These are phyloP conservation scores for Cryptoprocta ferox DNA, from an alignment of 2,797 vertebrate genomes.

Conservation along the genomic window DNA sequence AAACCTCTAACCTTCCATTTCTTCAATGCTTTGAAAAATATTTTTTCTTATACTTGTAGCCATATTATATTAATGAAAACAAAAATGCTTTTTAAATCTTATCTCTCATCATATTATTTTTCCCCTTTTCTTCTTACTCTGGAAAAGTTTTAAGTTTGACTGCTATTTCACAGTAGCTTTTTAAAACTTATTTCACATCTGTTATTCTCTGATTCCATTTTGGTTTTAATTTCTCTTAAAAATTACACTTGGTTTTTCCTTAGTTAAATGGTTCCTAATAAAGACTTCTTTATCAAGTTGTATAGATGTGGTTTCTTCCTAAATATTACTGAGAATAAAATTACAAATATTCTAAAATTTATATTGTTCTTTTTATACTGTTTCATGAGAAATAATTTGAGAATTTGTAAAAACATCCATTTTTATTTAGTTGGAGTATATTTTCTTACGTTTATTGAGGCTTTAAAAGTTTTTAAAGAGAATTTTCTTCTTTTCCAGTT, in stretches of 20 bases:
- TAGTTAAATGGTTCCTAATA: background rate
- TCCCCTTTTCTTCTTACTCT: background rate
- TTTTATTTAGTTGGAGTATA: slow-evolving; percentile 2
- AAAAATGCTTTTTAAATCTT: background rate
- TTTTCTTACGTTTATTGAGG: background rate
- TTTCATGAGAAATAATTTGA: slow-evolving; percentile 37
- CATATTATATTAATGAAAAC: background rate
- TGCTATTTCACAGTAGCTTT: background rate
- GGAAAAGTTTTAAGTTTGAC: background rate
- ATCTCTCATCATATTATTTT: background rate
- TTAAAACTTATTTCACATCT: background rate
- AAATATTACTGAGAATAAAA: slow-evolving; percentile 2
- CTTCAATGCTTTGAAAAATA: background rate
- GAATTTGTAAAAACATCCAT: background rate
- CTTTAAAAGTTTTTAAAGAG: slow-evolving; percentile 19
- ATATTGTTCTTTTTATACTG: background rate
- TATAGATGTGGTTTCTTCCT: background rate
- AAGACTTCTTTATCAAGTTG: background rate
- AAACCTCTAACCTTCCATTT: background rate
- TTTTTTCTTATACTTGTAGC: background rate
- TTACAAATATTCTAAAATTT: slow-evolving; percentile 8
- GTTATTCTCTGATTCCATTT: background rate
- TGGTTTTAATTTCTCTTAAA: slow-evolving; percentile 5
- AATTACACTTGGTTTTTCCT: background rate
- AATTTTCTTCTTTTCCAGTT: background rate